Evolutionary conservation across 2,888 invertebrate species (phyloP), one percentile per base, ranked within the genome.

Genomic region (Hofmannophila pseudospretella): DNA sequence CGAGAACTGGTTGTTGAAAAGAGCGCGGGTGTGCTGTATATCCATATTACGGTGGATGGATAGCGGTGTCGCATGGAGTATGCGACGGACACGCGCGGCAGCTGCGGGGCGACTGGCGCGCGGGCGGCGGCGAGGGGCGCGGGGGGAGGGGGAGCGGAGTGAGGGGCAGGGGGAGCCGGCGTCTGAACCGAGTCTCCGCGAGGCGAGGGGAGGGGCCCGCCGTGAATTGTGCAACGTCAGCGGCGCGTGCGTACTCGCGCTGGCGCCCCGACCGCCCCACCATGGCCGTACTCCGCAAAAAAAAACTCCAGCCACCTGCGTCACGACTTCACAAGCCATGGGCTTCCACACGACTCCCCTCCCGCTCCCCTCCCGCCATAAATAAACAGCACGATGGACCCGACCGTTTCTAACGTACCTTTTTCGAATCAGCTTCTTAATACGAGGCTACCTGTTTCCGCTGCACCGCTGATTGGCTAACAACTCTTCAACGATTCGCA

Each of bases 31-130:
- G 71, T 84, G 76, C 62, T 75, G 75, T 85, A 80, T 81, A 84
- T 84, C 86, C 86, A 86, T 86, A 86, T 81, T 85, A 84, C 73
- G 73, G 59, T 61, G 64, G 65, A 72, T 45, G 55, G 49, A 58
- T 54, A 70, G 69, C 80, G 72, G 52, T 47, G 84, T 78, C 85
- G 85, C 84, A 85, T 80, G 16, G 57, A 70, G 54, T 52, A 82
- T 81, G 85, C 85, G 85, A 86, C 85, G 65, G 45, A 58, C 76
- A 61, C 79, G 77, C 81, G 81, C 84, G 84, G 74, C 78, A 78
- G 84, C 84, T 85, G 82, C 84, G 78, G 64, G 70, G 78, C 81
- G 76, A 86, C 85, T 86, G 61, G 60, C 58, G 60, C 50, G 54
- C 42, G 59, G 47, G 36, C 43, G 41, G 46, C 36, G 47, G 42